Conservation (phyloP, 2,797 vertebrate genomes). For the Chaenodraco wilsoni region DNA sequence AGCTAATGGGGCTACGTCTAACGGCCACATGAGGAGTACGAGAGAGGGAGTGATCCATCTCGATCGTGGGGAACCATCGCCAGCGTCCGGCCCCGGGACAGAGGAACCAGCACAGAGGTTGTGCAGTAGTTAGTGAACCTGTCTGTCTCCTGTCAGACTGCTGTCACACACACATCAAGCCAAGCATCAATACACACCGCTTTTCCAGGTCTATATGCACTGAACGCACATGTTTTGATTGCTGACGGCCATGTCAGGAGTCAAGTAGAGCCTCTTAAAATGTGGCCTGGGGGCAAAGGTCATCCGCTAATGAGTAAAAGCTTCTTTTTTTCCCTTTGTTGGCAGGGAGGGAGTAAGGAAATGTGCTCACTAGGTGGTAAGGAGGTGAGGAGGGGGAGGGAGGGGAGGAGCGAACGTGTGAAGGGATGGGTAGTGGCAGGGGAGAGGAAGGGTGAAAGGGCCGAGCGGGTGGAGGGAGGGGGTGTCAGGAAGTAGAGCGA, state of each 20-base stretch:
- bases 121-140: conserved; percentile 76
- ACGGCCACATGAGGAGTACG: conserved; percentile 37
- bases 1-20: conserved; percentile 52
- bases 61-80: conserved; percentile 40
- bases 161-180: conserved; percentile 77
- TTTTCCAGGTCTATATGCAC: conserved; percentile 61
- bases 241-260: conserved; percentile 86
- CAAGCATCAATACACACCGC: conserved; percentile 63
- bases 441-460: conserved; percentile 76
- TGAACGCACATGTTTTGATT: conserved; percentile 81
- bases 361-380: conserved; percentile 81
- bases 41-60: conserved; percentile 50
- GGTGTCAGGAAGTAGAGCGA: conserved; percentile 73
- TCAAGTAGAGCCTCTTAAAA: conserved; percentile 88
- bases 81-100: conserved; percentile 38
- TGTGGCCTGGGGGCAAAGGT: conserved; percentile 82
- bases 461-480: conserved; percentile 48
- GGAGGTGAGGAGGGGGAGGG: conserved; percentile 70
- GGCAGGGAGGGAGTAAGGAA: conserved; percentile 76
- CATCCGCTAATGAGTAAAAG: conserved; percentile 85
- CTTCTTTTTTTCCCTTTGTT: conserved; percentile 76
- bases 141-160: conserved; percentile 79
- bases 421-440: conserved; percentile 78
- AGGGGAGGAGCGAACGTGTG: conserved; percentile 71
- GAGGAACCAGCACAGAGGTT: conserved; percentile 59